Conservation (phyloP, 2,888 invertebrate species). For the Lamproptera curius region DNA sequence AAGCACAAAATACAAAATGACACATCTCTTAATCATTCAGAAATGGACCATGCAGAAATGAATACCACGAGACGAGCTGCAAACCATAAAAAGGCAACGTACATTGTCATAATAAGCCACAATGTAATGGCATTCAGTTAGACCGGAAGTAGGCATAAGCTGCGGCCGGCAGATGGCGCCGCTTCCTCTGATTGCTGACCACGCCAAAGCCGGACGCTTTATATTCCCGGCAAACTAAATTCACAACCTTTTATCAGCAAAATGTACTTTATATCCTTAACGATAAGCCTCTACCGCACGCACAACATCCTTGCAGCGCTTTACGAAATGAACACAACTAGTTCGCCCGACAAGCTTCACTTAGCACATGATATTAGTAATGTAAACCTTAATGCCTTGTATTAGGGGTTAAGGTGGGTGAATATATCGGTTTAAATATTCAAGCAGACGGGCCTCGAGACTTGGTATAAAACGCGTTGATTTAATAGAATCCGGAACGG, state of each 20-base stretch:
- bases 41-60: background rate
- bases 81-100: constrained; percentile 25
- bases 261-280: constrained; percentile 27
- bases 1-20: too few relatives aligned
- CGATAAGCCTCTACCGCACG: constrained; percentile 25
- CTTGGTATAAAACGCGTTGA: constrained; percentile 48
- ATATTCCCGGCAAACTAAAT: constrained; percentile 33
- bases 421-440: constrained; percentile 44
- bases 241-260: constrained; percentile 16
- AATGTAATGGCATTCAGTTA: constrained; percentile 58
- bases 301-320: constrained; percentile 34
- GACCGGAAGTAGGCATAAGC: constrained; percentile 58
- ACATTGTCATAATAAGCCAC: constrained; percentile 51
- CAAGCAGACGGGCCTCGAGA: constrained; percentile 38
- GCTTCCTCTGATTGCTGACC: constrained; percentile 72
- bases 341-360: constrained; percentile 52
- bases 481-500: constrained; percentile 43
- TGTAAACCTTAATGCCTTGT: constrained; percentile 36
- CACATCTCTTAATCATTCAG: background rate
- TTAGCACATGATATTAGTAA: constrained; percentile 30
- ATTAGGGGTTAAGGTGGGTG: constrained; percentile 27
- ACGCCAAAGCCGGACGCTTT: constrained; percentile 58
- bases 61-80: constrained; percentile 3
- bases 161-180: constrained; percentile 62
- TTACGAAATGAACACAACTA: constrained; percentile 64